Percentiles rank a stretch among this genome's conserved stretches.
phyloP scores from a whole-genome alignment of 2,797 vertebrate genomes.

The Micropoecilia bifurca region DNA sequence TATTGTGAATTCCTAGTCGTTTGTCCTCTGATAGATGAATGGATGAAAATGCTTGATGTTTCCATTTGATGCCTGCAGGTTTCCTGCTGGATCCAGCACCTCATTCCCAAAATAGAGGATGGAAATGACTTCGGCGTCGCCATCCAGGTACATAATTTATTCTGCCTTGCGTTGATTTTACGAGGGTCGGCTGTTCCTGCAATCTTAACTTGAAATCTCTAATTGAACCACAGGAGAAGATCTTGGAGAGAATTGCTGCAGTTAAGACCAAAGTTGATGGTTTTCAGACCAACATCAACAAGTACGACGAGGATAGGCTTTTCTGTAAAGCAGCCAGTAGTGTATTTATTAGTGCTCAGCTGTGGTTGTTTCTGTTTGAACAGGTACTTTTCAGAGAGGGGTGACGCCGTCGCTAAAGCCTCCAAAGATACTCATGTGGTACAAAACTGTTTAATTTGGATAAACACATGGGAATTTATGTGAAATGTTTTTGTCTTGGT shows the following conservation, averaged over 20 bases:
- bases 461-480: background rate
- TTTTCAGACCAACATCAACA: conserved; percentile 89
- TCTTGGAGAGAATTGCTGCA: conserved; percentile 87
- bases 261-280: conserved; percentile 89
- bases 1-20: too few species aligned
- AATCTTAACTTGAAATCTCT: rapidly evolving
- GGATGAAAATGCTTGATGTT: background rate
- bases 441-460: conserved; percentile 43
- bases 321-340: background rate
- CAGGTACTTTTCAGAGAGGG: conserved; percentile 90
- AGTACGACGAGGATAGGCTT: conserved; percentile 72
- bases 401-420: conserved; percentile 92
- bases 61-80: conserved; percentile 48
- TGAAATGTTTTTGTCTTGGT: background rate
- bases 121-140: conserved; percentile 94
- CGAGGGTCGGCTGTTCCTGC: rapidly evolving
- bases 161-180: background rate
- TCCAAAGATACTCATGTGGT: conserved; percentile 94
- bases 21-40: background rate
- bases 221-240: conserved; percentile 84
- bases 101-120: conserved; percentile 92
- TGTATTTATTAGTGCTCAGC: background rate
- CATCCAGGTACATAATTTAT: conserved; percentile 84
- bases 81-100: conserved; percentile 88
- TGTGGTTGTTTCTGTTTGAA: background rate